phyloP scores from a whole-genome alignment of 1,140 invertebrate genomes.

The Lordiphosa collinella region DNA sequence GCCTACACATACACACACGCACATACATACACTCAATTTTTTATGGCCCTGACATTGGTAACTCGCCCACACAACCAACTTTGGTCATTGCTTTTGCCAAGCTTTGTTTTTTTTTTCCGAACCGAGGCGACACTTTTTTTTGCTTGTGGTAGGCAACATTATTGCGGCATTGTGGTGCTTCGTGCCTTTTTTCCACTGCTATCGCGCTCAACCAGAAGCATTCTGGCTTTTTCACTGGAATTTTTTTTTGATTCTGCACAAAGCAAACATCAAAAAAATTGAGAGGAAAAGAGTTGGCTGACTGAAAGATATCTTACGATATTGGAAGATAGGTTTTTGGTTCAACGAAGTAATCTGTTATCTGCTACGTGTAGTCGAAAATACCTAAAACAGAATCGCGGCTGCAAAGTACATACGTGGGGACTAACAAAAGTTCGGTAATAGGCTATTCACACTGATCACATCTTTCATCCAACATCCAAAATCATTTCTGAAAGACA shows the following conservation, averaged over 20 bases:
- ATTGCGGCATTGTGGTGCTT: background rate
- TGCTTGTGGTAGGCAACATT: no score
- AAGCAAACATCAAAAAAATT: slow-evolving; percentile 23
- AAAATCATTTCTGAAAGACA: no score
- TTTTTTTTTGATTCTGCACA: slow-evolving; percentile 21
- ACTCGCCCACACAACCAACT: slow-evolving; percentile 43
- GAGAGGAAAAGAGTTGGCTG: background rate
- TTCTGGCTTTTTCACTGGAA: slow-evolving; percentile 12
- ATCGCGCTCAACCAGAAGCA: no score
- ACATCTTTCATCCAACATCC: no score
- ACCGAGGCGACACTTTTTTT: slow-evolving; percentile 25
- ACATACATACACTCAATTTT: slow-evolving; percentile 16
- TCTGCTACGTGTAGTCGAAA: no score
- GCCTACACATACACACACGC: background rate
- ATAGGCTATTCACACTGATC: no score
- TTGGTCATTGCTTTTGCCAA: slow-evolving; percentile 35
- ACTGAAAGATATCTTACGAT: slow-evolving; percentile 1
- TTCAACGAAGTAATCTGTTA: no score
- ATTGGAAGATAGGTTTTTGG: no score
- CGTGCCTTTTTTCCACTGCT: no score
- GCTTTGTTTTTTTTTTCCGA: background rate
- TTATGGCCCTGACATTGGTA: slow-evolving; percentile 38
- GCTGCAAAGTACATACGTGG: no score
- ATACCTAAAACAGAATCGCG: no score
- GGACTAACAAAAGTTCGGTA: no score